phyloP scores from a whole-genome alignment of 2,113 vertebrate genomes.

The Panthera tigris region DNA sequence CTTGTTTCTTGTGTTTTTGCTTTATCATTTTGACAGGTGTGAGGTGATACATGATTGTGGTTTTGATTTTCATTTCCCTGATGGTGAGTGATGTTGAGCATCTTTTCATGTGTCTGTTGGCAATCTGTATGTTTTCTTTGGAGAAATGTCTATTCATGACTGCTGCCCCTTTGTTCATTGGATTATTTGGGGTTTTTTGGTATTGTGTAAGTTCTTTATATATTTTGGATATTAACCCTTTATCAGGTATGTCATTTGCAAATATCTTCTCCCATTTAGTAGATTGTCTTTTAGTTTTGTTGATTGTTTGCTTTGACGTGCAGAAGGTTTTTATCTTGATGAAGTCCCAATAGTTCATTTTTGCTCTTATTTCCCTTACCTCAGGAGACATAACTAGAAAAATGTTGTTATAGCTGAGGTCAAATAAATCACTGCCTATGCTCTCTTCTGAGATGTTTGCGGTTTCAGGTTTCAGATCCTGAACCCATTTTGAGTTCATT shows the following conservation, averaged over 20 bases:
- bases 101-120: not conserved
- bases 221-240: not conserved
- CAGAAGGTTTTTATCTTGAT: not conserved
- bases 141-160: not conserved
- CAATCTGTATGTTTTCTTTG: not conserved
- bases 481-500: not conserved
- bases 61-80: not conserved
- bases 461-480: not conserved
- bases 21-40: not conserved
- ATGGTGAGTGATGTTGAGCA: not conserved
- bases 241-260: not conserved
- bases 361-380: not conserved
- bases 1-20: not conserved
- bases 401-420: not conserved
- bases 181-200: not conserved
- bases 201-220: not conserved
- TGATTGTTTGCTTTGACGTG: not conserved
- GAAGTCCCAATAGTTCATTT: not conserved
- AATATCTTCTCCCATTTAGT: not conserved
- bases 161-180: not conserved
- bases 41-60: not conserved
- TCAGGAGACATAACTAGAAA: not conserved
- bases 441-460: not conserved
- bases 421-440: not conserved
- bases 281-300: not conserved